Percentiles rank a stretch among this genome's conserved stretches.
Evolutionary conservation across 23 tunicate genomes (phyloP).

Genomic region (Clavelina lepadiformis): DNA sequence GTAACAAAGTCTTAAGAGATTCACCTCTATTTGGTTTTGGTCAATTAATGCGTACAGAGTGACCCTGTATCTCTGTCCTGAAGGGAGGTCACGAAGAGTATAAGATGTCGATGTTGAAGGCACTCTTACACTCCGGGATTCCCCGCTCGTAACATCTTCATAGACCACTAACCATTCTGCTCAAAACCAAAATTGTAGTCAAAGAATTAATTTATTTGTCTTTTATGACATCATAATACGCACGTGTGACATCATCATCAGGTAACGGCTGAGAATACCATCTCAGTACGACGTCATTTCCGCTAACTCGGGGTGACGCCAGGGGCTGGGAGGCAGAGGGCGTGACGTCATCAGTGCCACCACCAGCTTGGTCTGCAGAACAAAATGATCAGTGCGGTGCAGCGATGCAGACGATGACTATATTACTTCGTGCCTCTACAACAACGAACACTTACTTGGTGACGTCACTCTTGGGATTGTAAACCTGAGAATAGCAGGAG

Average conservation of each 20-base stretch:
- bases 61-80: constrained; percentile 38
- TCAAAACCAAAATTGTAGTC: neutral
- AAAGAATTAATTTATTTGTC: neutral
- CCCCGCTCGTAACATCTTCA: constrained; percentile 19
- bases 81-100: constrained; percentile 11
- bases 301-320: constrained; percentile 16
- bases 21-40: constrained; percentile 27
- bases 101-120: constrained; percentile 15
- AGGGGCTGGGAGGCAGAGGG: constrained; percentile 14
- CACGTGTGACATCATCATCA: neutral
- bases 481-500: constrained; percentile 6
- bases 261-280: constrained; percentile 21
- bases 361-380: neutral
- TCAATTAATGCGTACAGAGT: constrained; percentile 31
- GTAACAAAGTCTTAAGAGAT: no score
- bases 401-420: no score
- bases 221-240: neutral
- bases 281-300: constrained; percentile 10
- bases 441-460: no score
- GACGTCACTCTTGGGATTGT: constrained; percentile 10
- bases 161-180: constrained; percentile 36
- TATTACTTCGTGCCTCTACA: no score
- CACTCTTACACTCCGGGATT: constrained; percentile 5
- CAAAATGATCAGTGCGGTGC: no score
- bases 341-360: neutral